These are phyloP conservation scores for Trachelus stipa DNA, from an alignment of 2,888 invertebrate genomes.

Conservation along the genomic window DNA sequence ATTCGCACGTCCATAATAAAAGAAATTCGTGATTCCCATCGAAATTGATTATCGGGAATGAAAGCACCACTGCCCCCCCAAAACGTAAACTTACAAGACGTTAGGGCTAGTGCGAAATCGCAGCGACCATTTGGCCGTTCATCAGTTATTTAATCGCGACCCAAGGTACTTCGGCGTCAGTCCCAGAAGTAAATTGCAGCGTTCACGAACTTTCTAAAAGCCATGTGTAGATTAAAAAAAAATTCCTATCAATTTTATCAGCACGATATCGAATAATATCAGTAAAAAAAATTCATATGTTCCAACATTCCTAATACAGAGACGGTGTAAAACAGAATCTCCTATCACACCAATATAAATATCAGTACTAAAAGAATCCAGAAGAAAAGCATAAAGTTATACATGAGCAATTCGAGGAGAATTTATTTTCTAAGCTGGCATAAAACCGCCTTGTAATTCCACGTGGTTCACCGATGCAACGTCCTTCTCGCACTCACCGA, in stretches of 20 bases:
- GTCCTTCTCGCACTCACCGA: not conserved
- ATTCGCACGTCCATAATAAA: constrained; percentile 11
- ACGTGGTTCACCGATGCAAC: not conserved
- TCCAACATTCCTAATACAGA: not conserved
- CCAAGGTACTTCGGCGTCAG: not conserved
- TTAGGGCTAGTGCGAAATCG: constrained; percentile 38
- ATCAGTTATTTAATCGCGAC: constrained; percentile 53
- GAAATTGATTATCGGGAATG: not conserved
- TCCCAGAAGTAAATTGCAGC: not conserved
- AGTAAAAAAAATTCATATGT: not conserved
- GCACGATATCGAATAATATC: not conserved
- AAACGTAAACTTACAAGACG: not conserved
- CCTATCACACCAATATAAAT: not conserved
- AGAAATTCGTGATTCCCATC: constrained; percentile 37
- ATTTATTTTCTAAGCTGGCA: not conserved
- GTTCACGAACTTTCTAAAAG: not conserved
- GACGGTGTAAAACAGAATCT: not conserved
- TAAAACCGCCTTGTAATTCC: not conserved
- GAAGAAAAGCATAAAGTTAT: not conserved
- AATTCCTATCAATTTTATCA: not conserved
- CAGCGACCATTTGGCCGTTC: constrained; percentile 45
- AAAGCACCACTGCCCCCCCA: not conserved
- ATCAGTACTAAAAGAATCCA: not conserved
- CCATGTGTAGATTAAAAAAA: not conserved
- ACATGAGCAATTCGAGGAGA: not conserved